Evolutionary conservation across 2,888 invertebrate genomes (phyloP).

Genomic region (Ichneumon xanthorius): DNA sequence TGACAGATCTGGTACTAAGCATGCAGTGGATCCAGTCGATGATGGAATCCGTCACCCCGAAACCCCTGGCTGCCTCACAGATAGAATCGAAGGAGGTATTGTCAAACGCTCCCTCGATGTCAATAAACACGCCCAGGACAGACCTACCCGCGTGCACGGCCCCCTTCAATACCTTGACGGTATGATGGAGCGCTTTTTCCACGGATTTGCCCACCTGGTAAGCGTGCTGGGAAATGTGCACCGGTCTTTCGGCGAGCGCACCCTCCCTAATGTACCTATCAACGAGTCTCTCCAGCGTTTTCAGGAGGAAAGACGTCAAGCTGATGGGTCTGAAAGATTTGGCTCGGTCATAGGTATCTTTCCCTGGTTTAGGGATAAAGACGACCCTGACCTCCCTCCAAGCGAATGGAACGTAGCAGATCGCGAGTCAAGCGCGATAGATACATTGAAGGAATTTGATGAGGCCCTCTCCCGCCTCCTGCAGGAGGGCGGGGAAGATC

Average conservation of each 20-base stretch:
- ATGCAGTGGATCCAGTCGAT: slow-evolving; percentile 45
- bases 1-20: slow-evolving; percentile 25
- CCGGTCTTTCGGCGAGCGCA: slow-evolving; percentile 30
- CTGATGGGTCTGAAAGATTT: slow-evolving; percentile 71
- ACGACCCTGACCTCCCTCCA: slow-evolving; percentile 55
- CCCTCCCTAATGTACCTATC: slow-evolving; percentile 61
- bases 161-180: slow-evolving; percentile 50
- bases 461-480: slow-evolving; percentile 20
- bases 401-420: slow-evolving; percentile 40
- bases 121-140: slow-evolving; percentile 60
- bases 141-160: slow-evolving; percentile 17
- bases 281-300: slow-evolving; percentile 72
- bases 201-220: slow-evolving; percentile 66
- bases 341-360: slow-evolving; percentile 46
- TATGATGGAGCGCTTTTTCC: slow-evolving; percentile 56
- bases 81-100: slow-evolving; percentile 56
- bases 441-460: background rate
- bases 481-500: slow-evolving; percentile 50
- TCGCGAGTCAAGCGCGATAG: slow-evolving; percentile 31
- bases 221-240: slow-evolving; percentile 64
- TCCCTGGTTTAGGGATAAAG: slow-evolving; percentile 68
- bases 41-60: slow-evolving; percentile 6
- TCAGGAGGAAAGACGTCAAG: slow-evolving; percentile 69
- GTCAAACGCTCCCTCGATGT: slow-evolving; percentile 67
- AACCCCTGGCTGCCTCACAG: slow-evolving; percentile 20